Evolutionary conservation across 1,140 invertebrate genomes (phyloP).

Genomic region (Harpegnathos saltator): DNA sequence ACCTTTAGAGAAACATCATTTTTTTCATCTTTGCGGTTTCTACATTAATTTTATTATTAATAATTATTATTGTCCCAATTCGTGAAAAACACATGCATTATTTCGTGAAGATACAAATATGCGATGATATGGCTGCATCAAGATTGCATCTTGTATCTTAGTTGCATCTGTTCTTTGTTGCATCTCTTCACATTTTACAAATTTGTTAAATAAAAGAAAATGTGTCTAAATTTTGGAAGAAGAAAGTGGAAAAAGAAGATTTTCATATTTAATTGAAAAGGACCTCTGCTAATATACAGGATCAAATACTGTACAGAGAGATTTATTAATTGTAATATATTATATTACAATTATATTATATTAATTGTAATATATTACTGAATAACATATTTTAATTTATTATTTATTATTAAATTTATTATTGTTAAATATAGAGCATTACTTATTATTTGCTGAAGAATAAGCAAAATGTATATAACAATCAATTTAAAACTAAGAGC

Average conservation of each 20-base stretch:
- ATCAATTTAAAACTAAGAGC: background rate
- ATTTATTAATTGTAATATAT: conserved; percentile 10
- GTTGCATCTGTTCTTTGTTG: background rate
- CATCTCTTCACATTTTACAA: background rate
- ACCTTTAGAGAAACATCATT: background rate
- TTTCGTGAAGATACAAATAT: background rate
- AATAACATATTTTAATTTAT: background rate
- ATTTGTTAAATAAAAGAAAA: background rate
- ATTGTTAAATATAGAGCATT: background rate
- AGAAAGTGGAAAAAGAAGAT: background rate
- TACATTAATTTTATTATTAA: background rate
- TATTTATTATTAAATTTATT: background rate
- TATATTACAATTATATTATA: too few species aligned
- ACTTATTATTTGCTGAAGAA: background rate
- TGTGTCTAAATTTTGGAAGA: background rate
- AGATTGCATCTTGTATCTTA: background rate
- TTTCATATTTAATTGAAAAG: background rate
- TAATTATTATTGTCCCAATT: background rate
- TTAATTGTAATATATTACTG: background rate
- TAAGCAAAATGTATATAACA: too few species aligned
- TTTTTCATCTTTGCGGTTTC: background rate
- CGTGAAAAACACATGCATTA: too few species aligned
- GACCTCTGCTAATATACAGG: conserved; percentile 19
- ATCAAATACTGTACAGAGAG: conserved; percentile 11
- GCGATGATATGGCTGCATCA: background rate